A percentile compares a stretch with the other conserved stretches of the same genome.
These are phyloP conservation scores for Daboia siamensis DNA, from an alignment of 2,113 vertebrate genomes.

Conservation along the genomic window DNA sequence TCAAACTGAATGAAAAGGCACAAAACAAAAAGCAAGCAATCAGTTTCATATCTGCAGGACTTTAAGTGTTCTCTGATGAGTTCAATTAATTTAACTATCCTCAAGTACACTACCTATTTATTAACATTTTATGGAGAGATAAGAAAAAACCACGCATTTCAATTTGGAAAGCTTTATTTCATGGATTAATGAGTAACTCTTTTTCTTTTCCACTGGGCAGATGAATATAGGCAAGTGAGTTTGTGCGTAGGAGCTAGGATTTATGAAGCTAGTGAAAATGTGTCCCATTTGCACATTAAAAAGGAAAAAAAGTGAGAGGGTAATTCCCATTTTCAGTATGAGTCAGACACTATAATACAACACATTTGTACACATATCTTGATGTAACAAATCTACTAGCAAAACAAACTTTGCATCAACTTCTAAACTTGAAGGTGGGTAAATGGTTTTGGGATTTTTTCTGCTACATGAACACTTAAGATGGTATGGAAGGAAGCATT, in stretches of 20 bases:
- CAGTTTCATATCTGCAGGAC: conserved; percentile 62
- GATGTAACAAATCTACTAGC: conserved; percentile 61
- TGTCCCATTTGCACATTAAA: conserved; percentile 77
- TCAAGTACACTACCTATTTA: conserved; percentile 83
- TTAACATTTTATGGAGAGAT: conserved; percentile 81
- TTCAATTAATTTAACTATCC: conserved; percentile 66
- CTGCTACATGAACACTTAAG: neutral
- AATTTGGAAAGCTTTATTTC: conserved; percentile 89
- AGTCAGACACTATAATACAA: conserved; percentile 69
- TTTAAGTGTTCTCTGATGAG: conserved; percentile 58
- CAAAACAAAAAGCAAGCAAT: conserved; percentile 61
- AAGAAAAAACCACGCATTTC: conserved; percentile 79
- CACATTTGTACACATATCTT: conserved; percentile 55
- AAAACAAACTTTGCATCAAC: conserved; percentile 32
- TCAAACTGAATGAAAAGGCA: conserved; percentile 45
- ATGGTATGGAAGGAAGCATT: neutral
- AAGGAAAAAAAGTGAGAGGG: conserved; percentile 86
- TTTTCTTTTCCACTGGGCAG: conserved; percentile 97
- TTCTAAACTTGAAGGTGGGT: neutral
- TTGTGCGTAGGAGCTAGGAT: conserved; percentile 81
- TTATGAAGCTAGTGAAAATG: conserved; percentile 74
- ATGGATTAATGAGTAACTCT: conserved; percentile 90
- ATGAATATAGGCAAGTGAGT: conserved; percentile 66
- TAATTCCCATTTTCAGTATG: conserved; percentile 91
- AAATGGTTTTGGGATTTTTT: neutral